Percentiles rank a stretch among this genome's conserved stretches.
phyloP scores from a whole-genome alignment of 2,797 vertebrate species.

The Manis javanica region DNA sequence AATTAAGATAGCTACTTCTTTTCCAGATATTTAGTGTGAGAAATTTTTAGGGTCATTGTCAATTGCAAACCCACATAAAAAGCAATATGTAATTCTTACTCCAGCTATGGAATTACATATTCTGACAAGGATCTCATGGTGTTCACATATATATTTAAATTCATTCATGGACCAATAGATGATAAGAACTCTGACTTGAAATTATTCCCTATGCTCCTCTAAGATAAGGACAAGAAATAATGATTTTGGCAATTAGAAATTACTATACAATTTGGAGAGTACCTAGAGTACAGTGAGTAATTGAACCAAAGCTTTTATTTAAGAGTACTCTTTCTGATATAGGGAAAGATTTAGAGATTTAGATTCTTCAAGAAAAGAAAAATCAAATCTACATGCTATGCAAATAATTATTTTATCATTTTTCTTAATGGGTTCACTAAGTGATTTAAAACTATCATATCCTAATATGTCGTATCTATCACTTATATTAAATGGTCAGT shows the following conservation, averaged over 20 bases:
- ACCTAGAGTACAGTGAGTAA: neutral
- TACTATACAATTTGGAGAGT: neutral
- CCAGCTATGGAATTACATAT: neutral
- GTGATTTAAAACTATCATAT: neutral
- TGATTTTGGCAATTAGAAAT: conserved; percentile 1
- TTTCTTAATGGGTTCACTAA: neutral
- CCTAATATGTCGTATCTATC: neutral
- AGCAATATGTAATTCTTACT: neutral
- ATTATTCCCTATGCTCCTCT: neutral
- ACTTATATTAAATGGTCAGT: neutral
- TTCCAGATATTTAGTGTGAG: neutral
- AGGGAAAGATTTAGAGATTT: neutral
- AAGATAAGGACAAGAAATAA: neutral
- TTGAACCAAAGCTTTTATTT: neutral
- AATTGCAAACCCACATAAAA: neutral
- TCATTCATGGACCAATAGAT: neutral
- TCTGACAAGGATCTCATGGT: neutral
- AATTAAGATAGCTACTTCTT: neutral
- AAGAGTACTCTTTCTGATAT: neutral
- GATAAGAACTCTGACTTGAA: neutral
- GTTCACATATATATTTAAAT: neutral
- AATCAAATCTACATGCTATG: neutral
- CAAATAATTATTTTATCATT: neutral
- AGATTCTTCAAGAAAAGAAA: conserved; percentile 12
- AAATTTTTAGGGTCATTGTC: neutral